phyloP scores from a whole-genome alignment of 2,113 vertebrate species.

The Xenopus tropicalis region DNA sequence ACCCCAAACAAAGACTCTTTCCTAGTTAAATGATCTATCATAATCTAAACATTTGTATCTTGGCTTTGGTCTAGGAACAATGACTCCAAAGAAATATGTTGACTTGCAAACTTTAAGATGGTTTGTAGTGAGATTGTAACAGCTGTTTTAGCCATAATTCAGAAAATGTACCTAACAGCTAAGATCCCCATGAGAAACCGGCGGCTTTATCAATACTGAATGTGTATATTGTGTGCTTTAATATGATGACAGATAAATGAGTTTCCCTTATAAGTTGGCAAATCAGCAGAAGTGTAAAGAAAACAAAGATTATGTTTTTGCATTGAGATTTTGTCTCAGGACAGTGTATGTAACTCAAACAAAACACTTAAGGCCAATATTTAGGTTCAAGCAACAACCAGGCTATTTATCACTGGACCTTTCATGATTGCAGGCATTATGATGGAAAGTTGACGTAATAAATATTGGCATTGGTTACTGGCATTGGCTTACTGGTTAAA shows the following conservation, averaged over 20 bases:
- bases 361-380: no score
- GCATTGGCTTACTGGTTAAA: no score
- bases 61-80: conserved; percentile 62
- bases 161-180: background rate
- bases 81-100: conserved; percentile 52
- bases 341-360: no score
- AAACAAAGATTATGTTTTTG: background rate
- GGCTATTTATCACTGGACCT: no score
- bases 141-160: conserved; percentile 16
- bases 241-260: background rate
- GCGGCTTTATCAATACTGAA: background rate
- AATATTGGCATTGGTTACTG: no score
- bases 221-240: background rate
- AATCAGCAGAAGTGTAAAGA: background rate
- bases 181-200: background rate
- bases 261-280: background rate
- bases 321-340: no score
- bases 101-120: conserved; percentile 54
- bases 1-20: conserved; percentile 74
- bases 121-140: conserved; percentile 7
- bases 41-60: conserved; percentile 80
- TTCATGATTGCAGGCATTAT: no score
- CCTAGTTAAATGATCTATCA: conserved; percentile 75
- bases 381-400: no score
- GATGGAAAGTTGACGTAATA: no score